A percentile compares a stretch with the other conserved stretches of the same genome.
Evolutionary conservation across 2,113 vertebrate genomes (phyloP).

Genomic region (Serilophus lunatus): DNA sequence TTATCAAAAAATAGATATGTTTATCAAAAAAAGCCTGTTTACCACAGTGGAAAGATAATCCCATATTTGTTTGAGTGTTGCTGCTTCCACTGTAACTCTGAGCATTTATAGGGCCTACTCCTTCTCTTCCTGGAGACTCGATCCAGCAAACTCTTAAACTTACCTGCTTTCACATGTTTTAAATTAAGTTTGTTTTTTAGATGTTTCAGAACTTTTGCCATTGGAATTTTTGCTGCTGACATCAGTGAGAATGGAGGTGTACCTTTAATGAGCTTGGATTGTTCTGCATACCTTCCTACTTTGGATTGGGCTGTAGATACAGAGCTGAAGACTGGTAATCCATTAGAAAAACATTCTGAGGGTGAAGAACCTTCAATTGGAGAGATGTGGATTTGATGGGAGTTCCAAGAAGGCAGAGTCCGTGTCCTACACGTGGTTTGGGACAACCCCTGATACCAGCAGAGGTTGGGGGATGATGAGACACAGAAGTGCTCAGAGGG

Average conservation of each 20-base stretch:
- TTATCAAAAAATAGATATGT: background rate
- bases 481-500: background rate
- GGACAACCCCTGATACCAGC: background rate
- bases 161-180: slow-evolving; percentile 11
- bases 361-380: background rate
- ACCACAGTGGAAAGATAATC: background rate
- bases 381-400: background rate
- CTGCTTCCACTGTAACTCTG: background rate
- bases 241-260: background rate
- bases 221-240: slow-evolving; percentile 39
- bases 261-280: background rate
- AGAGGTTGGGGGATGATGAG: background rate
- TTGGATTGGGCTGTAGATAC: background rate
- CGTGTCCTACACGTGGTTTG: background rate
- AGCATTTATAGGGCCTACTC: background rate
- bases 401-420: background rate
- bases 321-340: background rate
- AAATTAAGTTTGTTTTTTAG: slow-evolving; percentile 5
- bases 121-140: background rate
- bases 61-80: background rate
- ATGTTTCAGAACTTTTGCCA: slow-evolving; percentile 17
- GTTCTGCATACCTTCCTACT: background rate
- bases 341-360: background rate
- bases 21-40: background rate
- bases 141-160: background rate